Evolutionary conservation across 2,888 invertebrate genomes (phyloP), one percentile per base, ranked within the genome.

Genomic region (Spilosoma lubricipeda): DNA sequence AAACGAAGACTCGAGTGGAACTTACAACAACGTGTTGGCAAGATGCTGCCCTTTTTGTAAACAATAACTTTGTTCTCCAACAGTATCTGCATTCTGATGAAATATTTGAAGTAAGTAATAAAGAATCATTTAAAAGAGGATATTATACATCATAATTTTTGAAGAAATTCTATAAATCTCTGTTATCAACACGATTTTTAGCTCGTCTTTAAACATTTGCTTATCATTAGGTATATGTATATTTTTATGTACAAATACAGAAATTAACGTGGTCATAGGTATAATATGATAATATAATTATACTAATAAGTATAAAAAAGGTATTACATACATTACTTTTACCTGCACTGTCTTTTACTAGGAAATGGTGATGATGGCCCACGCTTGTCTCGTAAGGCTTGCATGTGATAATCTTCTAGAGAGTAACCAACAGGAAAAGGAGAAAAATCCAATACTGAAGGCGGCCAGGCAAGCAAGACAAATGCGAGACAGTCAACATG

Each of bases 391-490:
- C 20, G 87, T 93, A 87, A 89, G 87, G 39, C 82, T 86, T 7
- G 87, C 93, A 0, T 80, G 84, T 59, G 85, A 88, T 33, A 86
- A 89, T 7, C 80, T 95, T 4, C 79, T 95, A 36, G 75, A 89
- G 13, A 87, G 81, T 0, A 67, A 66, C 0, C 89, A 89, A 13
- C 80, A 77, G 11, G 65, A 63, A 5, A 80, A 69, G 3, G 83
- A 84, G 2, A 2, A 84, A 3, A 87, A 91, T 8, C 85, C 89
- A 0, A 82, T 80, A 0, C 78, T 93, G 3, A 86, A 88, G 15
- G 93, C 95, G 0, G 95, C 95, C 0, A 85, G 95, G 59, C 93
- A 94, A 33, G 93, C 95, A 0, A 87, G 93, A 2, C 94, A 94
- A 45, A 88, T 94, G 84, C 93, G 94, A 73, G 93, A 95, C 70